phyloP scores from a whole-genome alignment of 35 echinoderm and acorn worm species.

The Antedon bifida region DNA sequence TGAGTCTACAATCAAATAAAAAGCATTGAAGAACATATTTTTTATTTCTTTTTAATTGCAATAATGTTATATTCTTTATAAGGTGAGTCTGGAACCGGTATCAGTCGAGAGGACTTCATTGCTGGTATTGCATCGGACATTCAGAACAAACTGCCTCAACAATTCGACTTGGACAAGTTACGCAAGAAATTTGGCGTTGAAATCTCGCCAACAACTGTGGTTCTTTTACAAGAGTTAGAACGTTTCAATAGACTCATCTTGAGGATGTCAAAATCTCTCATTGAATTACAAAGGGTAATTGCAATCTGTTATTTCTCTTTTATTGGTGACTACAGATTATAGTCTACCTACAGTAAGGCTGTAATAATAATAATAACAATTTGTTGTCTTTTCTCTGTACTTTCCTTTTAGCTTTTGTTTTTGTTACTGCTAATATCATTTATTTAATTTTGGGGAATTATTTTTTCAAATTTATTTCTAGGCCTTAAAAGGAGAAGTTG shows the following conservation, averaged over 20 bases:
- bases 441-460: too few species aligned
- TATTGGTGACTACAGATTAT: too few species aligned
- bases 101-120: slow-evolving; percentile 97
- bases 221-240: slow-evolving; percentile 88
- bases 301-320: too few species aligned
- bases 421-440: too few species aligned
- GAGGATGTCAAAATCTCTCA: slow-evolving; percentile 73
- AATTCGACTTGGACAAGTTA: slow-evolving; percentile 98
- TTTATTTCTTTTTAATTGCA: too few species aligned
- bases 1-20: background rate
- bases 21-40: too few species aligned
- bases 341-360: too few species aligned
- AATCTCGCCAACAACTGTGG: slow-evolving; percentile 81
- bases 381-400: too few species aligned
- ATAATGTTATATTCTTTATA: background rate
- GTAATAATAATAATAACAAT: too few species aligned
- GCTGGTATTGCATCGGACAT: slow-evolving; percentile 96
- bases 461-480: background rate
- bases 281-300: slow-evolving; percentile 85
- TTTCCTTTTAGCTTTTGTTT: too few species aligned
- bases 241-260: slow-evolving; percentile 72
- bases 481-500: slow-evolving; percentile 96
- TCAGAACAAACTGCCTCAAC: slow-evolving; percentile 77
- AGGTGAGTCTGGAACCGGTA: slow-evolving; percentile 87
- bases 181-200: slow-evolving; percentile 81